Evolutionary conservation across 1,140 invertebrate genomes (phyloP).

Genomic region (Tribolium madens): DNA sequence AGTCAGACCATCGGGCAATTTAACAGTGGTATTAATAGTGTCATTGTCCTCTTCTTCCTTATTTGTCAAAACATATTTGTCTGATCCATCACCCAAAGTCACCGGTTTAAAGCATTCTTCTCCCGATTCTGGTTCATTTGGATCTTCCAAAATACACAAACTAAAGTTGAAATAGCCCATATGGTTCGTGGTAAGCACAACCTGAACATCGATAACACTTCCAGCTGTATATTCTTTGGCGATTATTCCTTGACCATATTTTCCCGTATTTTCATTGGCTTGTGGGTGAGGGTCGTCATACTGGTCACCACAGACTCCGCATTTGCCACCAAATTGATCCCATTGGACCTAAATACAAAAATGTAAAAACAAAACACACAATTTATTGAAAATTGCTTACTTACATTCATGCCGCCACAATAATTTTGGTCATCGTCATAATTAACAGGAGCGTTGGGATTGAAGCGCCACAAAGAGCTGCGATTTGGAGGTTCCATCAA

Average conservation of each 20-base stretch:
- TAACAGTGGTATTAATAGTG: constrained; percentile 42
- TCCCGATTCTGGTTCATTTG: constrained; percentile 50
- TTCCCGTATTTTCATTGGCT: constrained; percentile 74
- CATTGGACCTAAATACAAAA: constrained; percentile 50
- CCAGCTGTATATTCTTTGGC: constrained; percentile 65
- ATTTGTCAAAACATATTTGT: constrained; percentile 48
- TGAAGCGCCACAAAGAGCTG: constrained; percentile 74
- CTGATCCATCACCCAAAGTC: constrained; percentile 37
- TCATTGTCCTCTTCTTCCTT: constrained; percentile 60
- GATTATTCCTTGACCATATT: constrained; percentile 71
- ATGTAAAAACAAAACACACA: not conserved
- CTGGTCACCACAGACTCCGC: constrained; percentile 73
- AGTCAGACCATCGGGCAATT: constrained; percentile 66
- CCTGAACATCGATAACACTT: constrained; percentile 62
- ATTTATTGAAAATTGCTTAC: constrained; percentile 42
- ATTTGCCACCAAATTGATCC: constrained; percentile 65
- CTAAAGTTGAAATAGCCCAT: constrained; percentile 70
- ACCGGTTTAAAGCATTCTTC: constrained; percentile 53
- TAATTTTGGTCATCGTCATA: constrained; percentile 75
- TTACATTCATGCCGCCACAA: constrained; percentile 74
- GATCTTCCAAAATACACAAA: constrained; percentile 52
- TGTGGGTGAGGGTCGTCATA: constrained; percentile 68
- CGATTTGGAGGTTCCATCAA: constrained; percentile 76
- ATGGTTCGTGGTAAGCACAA: constrained; percentile 71
- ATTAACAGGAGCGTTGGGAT: constrained; percentile 70